phyloP scores from a whole-genome alignment of 1,140 invertebrate genomes.

The Atta texana region DNA sequence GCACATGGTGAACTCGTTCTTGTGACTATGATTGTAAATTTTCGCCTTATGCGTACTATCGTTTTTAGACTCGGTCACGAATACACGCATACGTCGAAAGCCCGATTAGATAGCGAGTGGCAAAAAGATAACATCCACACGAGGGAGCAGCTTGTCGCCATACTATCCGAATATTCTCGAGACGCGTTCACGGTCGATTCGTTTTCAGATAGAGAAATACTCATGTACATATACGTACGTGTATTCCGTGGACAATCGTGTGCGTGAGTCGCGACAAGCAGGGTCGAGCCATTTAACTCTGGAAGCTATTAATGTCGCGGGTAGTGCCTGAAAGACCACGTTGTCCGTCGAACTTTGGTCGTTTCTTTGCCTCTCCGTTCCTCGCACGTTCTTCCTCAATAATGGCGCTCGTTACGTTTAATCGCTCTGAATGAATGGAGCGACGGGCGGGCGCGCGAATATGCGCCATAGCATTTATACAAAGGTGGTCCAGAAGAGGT shows the following conservation, averaged over 20 bases:
- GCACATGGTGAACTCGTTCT: neutral
- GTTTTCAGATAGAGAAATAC: slow-evolving; percentile 60
- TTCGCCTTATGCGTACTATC: neutral
- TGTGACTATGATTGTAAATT: slow-evolving; percentile 35
- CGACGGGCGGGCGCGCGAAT: slow-evolving; percentile 14
- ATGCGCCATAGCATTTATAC: neutral
- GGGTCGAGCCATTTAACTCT: slow-evolving; percentile 74
- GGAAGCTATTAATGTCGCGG: slow-evolving; percentile 80
- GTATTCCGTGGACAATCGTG: neutral
- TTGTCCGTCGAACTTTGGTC: slow-evolving; percentile 74
- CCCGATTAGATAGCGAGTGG: slow-evolving; percentile 59
- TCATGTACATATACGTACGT: neutral
- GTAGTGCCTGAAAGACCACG: slow-evolving; percentile 76
- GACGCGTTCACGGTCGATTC: slow-evolving; percentile 65
- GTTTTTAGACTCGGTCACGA: slow-evolving; percentile 29
- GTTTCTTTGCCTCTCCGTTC: slow-evolving; percentile 64
- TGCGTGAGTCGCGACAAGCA: slow-evolving; percentile 55
- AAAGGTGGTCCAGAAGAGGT: slow-evolving; percentile 9
- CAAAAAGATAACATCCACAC: slow-evolving; percentile 48
- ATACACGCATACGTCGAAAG: slow-evolving; percentile 26
- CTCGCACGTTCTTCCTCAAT: slow-evolving; percentile 69
- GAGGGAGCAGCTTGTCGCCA: slow-evolving; percentile 41
- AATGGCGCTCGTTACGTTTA: slow-evolving; percentile 71
- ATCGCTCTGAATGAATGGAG: slow-evolving; percentile 66
- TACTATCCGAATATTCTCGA: slow-evolving; percentile 65